A percentile compares a stretch with the other conserved stretches of the same genome.
Evolutionary conservation across 2,888 invertebrate genomes (phyloP).

Genomic region (Ochropleura plecta): DNA sequence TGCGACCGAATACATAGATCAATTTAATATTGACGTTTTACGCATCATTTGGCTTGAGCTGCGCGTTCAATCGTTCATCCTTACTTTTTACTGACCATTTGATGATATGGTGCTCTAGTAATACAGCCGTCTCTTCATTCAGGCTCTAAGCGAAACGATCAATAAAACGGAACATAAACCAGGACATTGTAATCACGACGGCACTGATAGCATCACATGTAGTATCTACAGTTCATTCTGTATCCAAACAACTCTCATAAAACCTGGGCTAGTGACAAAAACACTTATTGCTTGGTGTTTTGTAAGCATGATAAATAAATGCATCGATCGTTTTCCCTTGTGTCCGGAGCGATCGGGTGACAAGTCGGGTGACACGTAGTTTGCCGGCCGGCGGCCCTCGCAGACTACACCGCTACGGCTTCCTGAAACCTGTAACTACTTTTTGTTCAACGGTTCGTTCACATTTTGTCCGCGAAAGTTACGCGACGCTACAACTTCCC

Average conservation of each 20-base stretch:
- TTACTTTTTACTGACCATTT: conserved; percentile 22
- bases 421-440: conserved; percentile 85
- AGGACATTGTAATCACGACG: conserved; percentile 37
- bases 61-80: conserved; percentile 9
- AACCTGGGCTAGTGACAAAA: conserved; percentile 42
- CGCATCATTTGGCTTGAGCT: conserved; percentile 24
- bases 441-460: conserved; percentile 79
- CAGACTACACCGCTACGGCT: conserved; percentile 82
- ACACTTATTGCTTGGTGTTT: conserved; percentile 60
- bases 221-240: conserved; percentile 3
- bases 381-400: conserved; percentile 70
- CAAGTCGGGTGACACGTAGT: conserved; percentile 68
- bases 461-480: conserved; percentile 72
- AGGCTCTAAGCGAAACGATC: conserved; percentile 29
- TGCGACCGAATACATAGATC: conserved; percentile 37
- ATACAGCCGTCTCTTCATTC: conserved; percentile 13
- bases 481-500: conserved; percentile 45
- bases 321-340: conserved; percentile 67
- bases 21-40: conserved; percentile 26
- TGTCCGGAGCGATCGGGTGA: conserved; percentile 67
- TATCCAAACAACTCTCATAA: conserved; percentile 32
- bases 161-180: conserved; percentile 43
- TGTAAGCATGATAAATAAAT: conserved; percentile 72
- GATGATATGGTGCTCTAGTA: conserved; percentile 17
- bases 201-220: conserved; percentile 16